Evolutionary conservation across 2,888 invertebrate genomes (phyloP).

Genomic region (Galerucella nymphaeae): DNA sequence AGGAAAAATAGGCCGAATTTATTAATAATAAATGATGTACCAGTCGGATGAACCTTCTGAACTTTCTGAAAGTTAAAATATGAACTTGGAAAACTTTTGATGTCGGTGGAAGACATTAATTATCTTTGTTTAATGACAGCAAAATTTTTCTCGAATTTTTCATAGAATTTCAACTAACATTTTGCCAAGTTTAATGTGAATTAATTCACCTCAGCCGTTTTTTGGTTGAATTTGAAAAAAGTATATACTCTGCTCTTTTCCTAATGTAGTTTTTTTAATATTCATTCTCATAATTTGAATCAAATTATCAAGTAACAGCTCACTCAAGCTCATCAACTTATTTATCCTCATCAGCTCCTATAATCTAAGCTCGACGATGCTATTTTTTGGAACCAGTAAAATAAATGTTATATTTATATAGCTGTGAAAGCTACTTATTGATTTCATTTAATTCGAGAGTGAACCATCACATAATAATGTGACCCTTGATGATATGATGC

Average conservation of each 20-base stretch:
- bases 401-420: too few species aligned
- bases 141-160: background rate
- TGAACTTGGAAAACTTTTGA: conserved; percentile 18
- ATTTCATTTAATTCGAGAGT: too few species aligned
- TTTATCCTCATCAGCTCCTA: too few species aligned
- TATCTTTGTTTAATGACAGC: conserved; percentile 1
- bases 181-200: background rate
- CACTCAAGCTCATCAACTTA: too few species aligned
- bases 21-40: conserved; percentile 27
- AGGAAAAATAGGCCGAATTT: conserved; percentile 22
- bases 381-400: too few species aligned
- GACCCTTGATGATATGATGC: too few species aligned
- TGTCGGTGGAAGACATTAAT: conserved; percentile 21
- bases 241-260: too few species aligned
- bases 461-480: too few species aligned
- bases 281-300: too few species aligned
- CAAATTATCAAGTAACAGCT: too few species aligned
- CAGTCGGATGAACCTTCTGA: conserved; percentile 12
- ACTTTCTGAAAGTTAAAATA: conserved; percentile 18
- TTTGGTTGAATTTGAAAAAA: background rate
- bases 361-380: too few species aligned
- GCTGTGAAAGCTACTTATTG: too few species aligned
- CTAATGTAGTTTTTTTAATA: background rate
- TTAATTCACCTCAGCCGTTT: background rate
- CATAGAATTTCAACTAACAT: background rate